Base-by-base conservation (phyloP, 2,113 vertebrate genomes). In the Bufo gargarizans region DNA sequence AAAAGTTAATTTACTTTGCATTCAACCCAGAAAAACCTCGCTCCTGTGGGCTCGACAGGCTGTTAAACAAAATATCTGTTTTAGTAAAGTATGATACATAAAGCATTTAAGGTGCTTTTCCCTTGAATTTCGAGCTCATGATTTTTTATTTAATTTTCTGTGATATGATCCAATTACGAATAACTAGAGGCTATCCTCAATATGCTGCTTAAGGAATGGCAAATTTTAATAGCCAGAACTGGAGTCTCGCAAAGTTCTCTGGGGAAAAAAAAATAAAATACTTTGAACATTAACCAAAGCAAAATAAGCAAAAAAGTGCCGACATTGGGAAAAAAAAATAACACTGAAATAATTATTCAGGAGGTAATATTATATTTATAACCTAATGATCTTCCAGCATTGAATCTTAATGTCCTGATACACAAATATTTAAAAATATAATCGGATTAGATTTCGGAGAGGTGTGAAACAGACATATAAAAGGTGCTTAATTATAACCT, bases 121-220 rank as follows among this genome's bases (percentile, higher is more conserved):
- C 92, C 92, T 86, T 92, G 92, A 94, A 94, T 95, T 82, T 94
- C 93, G 90, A 91, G 92, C 94, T 95, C 93, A 94, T 94, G 91
- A 93, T 94, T 93, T 94, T 92, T 94, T 92, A 94, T 93, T 93
- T 95, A 96, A 95, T 95, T 96, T 95, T 95, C 94, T 92, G 92
- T 94, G 94, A 95, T 96, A 95, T 94, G 95, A 96, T 94, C 94
- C 91, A 93, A 93, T 94, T 96, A 94, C 93, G 94, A 95, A 95
- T 95, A 95, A 95, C 95, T 93, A 91, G 89, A 90, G 94, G 95
- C 92, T 91, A 91, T 90, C 93, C 91, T 94, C 93, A 92, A 91
- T 90, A 87, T 92, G 92, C 91, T 92, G 90, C 90, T 94, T 92
- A 90, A 91, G 91, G 92, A 94, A 92, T 89, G 91, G 93, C 86